phyloP scores from a whole-genome alignment of 2,797 vertebrate genomes.

The Prunella strophiata region DNA sequence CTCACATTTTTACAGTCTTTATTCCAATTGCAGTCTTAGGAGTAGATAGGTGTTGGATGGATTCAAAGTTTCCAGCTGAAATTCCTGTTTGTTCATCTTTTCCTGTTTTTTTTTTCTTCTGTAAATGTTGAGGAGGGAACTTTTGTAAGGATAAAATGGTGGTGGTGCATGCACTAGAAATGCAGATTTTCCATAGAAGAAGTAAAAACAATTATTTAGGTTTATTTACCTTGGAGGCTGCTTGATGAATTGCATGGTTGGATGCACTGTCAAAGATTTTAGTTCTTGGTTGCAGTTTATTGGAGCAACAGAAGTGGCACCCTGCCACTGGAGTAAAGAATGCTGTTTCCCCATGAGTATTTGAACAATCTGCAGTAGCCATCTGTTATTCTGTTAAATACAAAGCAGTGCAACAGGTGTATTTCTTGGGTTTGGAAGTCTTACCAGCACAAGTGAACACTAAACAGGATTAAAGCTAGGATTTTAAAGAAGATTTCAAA shows the following conservation, averaged over 20 bases:
- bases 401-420: slow-evolving; percentile 10
- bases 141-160: not conserved
- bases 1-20: not conserved
- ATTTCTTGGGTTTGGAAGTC: not conserved
- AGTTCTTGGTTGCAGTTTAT: slow-evolving; percentile 23
- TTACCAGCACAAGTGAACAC: not conserved
- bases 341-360: slow-evolving; percentile 33
- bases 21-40: not conserved
- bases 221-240: not conserved
- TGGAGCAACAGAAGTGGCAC: slow-evolving; percentile 31
- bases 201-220: not conserved
- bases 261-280: not conserved
- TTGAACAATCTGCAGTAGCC: slow-evolving; percentile 31
- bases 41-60: not conserved
- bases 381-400: slow-evolving; percentile 29
- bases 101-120: accelerated
- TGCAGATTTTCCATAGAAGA: not conserved
- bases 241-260: not conserved
- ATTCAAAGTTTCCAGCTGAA: not conserved
- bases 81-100: not conserved
- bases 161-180: not conserved
- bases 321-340: slow-evolving; percentile 27
- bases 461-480: not conserved
- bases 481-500: not conserved
- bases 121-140: not conserved